phyloP scores from a whole-genome alignment of 2,113 vertebrate genomes.

The Dipodomys stephensi region DNA sequence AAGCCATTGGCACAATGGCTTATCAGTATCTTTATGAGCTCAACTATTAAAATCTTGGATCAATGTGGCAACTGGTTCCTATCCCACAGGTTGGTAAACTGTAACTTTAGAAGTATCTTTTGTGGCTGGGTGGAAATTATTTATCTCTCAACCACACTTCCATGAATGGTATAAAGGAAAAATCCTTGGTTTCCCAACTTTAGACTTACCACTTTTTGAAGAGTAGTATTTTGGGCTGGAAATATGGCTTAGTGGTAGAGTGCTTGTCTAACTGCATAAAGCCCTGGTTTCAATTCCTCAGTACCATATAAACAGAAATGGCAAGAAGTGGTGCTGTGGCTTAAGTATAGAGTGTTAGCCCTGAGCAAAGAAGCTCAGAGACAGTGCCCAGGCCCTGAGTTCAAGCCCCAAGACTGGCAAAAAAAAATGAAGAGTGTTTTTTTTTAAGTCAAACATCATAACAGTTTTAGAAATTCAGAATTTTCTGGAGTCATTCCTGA shows the following conservation, averaged over 20 bases:
- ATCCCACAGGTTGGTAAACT: background rate
- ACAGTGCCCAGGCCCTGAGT: too few species aligned
- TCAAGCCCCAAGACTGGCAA: too few species aligned
- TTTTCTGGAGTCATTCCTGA: background rate
- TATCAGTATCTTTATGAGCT: background rate
- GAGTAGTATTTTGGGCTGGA: too few species aligned
- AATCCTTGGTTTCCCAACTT: background rate
- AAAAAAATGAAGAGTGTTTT: too few species aligned
- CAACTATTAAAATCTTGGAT: constrained; percentile 49
- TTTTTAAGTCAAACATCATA: background rate
- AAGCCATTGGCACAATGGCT: background rate
- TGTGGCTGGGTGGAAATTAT: constrained; percentile 4
- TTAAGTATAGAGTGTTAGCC: too few species aligned
- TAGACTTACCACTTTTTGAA: background rate
- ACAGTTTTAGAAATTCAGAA: background rate
- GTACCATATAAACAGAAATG: too few species aligned
- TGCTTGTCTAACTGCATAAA: too few species aligned
- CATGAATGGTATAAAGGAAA: background rate
- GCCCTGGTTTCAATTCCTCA: too few species aligned
- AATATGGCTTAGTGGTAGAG: too few species aligned
- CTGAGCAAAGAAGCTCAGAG: too few species aligned
- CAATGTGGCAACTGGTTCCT: background rate
- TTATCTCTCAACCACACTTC: background rate
- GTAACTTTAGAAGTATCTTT: background rate
- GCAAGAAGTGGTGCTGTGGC: too few species aligned